phyloP scores from a whole-genome alignment of 2,888 invertebrate species.

The Drosophila siamana region DNA sequence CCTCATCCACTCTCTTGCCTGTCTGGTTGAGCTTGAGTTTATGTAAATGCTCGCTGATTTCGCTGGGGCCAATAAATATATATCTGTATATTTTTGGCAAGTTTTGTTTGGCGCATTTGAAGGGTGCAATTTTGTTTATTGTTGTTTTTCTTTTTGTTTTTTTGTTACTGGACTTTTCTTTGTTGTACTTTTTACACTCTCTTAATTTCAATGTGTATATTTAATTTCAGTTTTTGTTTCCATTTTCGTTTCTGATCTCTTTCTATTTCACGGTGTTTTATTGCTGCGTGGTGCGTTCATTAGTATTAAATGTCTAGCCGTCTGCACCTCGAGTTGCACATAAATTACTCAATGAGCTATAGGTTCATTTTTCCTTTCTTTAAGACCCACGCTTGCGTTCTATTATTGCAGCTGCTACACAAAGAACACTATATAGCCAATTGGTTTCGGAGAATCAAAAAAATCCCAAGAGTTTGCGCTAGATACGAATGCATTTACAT shows the following conservation, averaged over 20 bases:
- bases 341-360: conserved; percentile 44
- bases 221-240: conserved; percentile 30
- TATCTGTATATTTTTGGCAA: conserved; percentile 16
- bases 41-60: conserved; percentile 52
- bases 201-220: conserved; percentile 6
- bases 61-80: conserved; percentile 5
- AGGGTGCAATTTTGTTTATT: conserved; percentile 42
- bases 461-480: no score
- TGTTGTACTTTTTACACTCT: conserved; percentile 1
- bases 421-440: no score
- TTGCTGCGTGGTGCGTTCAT: conserved; percentile 48
- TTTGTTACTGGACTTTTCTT: conserved; percentile 1
- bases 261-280: conserved; percentile 20
- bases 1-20: no score
- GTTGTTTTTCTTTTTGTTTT: conserved; percentile 1
- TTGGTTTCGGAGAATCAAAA: no score
- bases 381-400: not conserved
- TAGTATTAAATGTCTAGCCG: conserved; percentile 63
- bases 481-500: not conserved
- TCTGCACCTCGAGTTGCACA: conserved; percentile 45
- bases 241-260: conserved; percentile 13
- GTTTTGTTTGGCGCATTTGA: conserved; percentile 22
- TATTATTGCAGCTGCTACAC: not conserved
- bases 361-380: not conserved
- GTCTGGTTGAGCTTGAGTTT: conserved; percentile 42